Conservation (phyloP, 2,888 invertebrate species). For the Nemotelus nigrinus region DNA sequence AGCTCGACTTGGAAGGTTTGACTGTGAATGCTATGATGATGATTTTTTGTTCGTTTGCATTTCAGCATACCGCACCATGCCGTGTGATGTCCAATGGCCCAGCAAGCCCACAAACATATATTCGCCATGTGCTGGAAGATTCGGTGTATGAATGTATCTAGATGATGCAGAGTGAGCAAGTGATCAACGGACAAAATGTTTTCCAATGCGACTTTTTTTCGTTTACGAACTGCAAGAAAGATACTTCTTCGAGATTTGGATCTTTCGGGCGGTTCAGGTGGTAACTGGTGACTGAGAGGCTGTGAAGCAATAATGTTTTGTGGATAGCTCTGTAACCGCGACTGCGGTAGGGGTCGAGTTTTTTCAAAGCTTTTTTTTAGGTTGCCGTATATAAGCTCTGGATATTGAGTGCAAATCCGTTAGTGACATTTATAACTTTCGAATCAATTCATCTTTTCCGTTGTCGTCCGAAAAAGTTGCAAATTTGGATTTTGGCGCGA, state of each 20-base stretch:
- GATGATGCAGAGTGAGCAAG: not conserved
- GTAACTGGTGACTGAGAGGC: not conserved
- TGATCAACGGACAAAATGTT: conserved; percentile 23
- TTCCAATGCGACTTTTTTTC: conserved; percentile 35
- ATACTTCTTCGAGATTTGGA: conserved; percentile 20
- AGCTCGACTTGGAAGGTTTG: not conserved
- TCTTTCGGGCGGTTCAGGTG: conserved; percentile 10
- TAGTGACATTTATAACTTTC: conserved; percentile 40
- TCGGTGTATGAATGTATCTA: too few species aligned
- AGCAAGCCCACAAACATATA: too few species aligned
- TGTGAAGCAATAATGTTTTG: conserved; percentile 15
- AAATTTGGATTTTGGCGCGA: conserved; percentile 26
- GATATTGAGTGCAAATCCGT: conserved; percentile 34
- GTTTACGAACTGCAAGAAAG: conserved; percentile 38
- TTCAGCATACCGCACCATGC: not conserved
- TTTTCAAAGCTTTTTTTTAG: conserved; percentile 31
- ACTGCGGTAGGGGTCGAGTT: conserved; percentile 28
- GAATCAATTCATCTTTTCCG: conserved; percentile 40
- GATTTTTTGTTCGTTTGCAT: not conserved
- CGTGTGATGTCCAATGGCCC: too few species aligned
- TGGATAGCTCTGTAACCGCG: not conserved
- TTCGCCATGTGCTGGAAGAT: too few species aligned
- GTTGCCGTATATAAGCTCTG: conserved; percentile 38
- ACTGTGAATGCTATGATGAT: not conserved
- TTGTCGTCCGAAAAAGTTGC: conserved; percentile 6